Evolutionary conservation across 2,797 vertebrate species (phyloP).

Genomic region (Synanceia verrucosa): DNA sequence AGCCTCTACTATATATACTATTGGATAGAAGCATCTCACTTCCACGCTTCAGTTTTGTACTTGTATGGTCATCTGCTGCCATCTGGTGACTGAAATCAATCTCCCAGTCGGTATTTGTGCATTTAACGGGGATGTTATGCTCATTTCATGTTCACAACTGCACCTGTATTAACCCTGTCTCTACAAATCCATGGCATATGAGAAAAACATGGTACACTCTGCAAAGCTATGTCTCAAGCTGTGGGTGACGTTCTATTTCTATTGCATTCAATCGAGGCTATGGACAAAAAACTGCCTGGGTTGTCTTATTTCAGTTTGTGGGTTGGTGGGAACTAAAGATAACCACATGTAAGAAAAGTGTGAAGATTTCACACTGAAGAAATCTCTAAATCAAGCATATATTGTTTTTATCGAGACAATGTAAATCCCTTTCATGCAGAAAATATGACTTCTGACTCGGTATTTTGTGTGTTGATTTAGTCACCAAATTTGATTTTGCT

Average conservation of each 20-base stretch:
- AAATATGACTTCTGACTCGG: neutral
- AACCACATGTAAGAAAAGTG: neutral
- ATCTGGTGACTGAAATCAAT: slow-evolving; percentile 66
- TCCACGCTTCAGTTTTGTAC: neutral
- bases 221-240: too few relatives aligned
- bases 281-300: too few relatives aligned
- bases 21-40: slow-evolving; percentile 38
- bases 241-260: too few relatives aligned
- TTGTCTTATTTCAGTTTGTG: too few relatives aligned
- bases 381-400: slow-evolving; percentile 8
- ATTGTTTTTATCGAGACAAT: neutral
- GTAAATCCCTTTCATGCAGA: slow-evolving; percentile 1
- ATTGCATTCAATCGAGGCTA: too few relatives aligned
- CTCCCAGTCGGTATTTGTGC: slow-evolving; percentile 25
- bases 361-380: too few relatives aligned
- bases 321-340: too few relatives aligned
- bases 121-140: neutral
- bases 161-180: too few relatives aligned
- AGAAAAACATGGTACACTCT: too few relatives aligned
- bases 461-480: slow-evolving; percentile 23
- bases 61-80: slow-evolving; percentile 67
- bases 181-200: too few relatives aligned
- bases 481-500: slow-evolving; percentile 8
- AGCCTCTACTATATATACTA: slow-evolving; percentile 22
- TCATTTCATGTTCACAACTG: neutral